These are phyloP conservation scores for Aplodontia rufa DNA, from an alignment of 2,113 vertebrate species.

Conservation along the genomic window DNA sequence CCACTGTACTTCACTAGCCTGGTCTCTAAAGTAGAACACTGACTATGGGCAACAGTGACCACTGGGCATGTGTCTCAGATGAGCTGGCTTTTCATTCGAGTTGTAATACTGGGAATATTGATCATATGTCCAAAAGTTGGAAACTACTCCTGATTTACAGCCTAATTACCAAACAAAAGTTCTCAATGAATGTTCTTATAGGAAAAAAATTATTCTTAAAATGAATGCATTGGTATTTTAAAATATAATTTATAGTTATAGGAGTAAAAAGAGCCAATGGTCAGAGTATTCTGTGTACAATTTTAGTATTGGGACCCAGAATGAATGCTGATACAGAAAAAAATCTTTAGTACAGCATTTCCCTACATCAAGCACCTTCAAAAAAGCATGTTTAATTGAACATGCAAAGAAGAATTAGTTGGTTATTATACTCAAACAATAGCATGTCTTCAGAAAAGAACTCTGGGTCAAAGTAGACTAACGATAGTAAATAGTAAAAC, in stretches of 20 bases:
- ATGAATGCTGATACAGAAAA: background rate
- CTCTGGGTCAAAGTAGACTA: background rate
- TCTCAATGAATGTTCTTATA: background rate
- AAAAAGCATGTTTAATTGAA: background rate
- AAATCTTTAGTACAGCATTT: background rate
- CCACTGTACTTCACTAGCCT: background rate
- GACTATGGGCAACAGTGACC: background rate
- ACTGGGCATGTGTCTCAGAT: background rate
- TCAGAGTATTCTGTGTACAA: background rate
- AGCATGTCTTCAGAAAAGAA: constrained; percentile 7
- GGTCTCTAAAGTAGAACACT: background rate
- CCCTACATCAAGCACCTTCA: background rate
- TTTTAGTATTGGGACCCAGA: background rate
- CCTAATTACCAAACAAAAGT: background rate
- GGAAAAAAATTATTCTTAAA: background rate
- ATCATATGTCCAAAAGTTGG: background rate
- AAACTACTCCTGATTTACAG: constrained; percentile 38
- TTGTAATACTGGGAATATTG: background rate
- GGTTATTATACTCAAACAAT: background rate
- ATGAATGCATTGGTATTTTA: background rate
- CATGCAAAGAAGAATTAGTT: background rate
- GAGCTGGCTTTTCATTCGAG: background rate
- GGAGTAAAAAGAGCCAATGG: background rate
- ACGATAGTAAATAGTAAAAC: background rate
- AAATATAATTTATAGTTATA: background rate